Base-by-base conservation (phyloP, 2,113 vertebrate genomes). In the Labeo catla region DNA sequence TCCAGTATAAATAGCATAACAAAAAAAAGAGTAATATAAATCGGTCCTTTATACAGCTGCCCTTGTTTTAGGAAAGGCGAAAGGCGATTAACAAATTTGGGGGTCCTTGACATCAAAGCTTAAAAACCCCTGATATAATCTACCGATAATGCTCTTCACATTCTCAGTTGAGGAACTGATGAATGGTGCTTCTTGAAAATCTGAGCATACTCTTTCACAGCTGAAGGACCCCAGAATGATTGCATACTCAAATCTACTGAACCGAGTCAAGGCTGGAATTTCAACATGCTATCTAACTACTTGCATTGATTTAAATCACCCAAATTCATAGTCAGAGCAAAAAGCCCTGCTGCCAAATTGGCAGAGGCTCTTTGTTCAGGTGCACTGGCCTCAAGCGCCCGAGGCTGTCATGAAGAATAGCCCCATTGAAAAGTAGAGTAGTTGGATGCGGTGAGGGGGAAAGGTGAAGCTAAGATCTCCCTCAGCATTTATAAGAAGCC, bases 361-460 rank as follows among this genome's bases (percentile, higher is more conserved):
- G 76, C 70, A 76, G 43, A n/a, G 39, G 34, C 45, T 84, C 70
- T 65, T 86, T 89, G 85, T 81, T 65, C 49, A 65, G 79, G 86
- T 88, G 81, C 15, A 84, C 76, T 86, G 84, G 79, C 65, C 76
- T 83, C 52, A 63, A 87, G 80, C 85, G 70, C 87, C 81, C 83
- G 36, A 59, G 23, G 4, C 52, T 63, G 21, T 49, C 34, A 15
- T 81, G 78, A 90, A 94, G 92, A 96, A 95, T 93, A 84, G 91
- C 81, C 8, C 89, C 68, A 92, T 95, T 95, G 92, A 94, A 88
- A 28, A 89, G 80, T 84, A 80, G 84, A 72, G 19, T 43, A 87
- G 86, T 81, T 49, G 68, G 12, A 59, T 10, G 9, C 76, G 54
- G 83, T 79, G 28, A 79, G 36, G 77, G 54, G 52, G 72, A 43